These are phyloP conservation scores for Theonella swinhoei DNA, from an alignment of 37 sponge, comb jelly and placozoan genomes.

Conservation along the genomic window DNA sequence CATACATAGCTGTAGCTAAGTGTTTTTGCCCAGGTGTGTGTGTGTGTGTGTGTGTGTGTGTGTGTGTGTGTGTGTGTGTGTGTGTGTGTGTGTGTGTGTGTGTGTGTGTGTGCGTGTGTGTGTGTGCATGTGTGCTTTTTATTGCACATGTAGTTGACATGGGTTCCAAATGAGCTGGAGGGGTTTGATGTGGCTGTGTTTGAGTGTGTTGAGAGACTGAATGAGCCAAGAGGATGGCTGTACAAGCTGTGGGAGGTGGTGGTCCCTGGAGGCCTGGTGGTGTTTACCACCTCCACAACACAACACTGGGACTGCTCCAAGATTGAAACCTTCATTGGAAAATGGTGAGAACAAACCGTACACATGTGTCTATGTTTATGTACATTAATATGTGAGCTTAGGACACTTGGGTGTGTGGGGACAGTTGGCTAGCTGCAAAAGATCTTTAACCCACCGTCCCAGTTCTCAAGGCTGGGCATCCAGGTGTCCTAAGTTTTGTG, in stretches of 20 bases:
- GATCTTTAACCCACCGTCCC: too few relatives aligned
- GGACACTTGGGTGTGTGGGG: too few relatives aligned
- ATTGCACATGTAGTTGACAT: slow-evolving; percentile 61
- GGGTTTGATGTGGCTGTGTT: slow-evolving; percentile 59
- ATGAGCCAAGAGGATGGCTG: slow-evolving; percentile 74
- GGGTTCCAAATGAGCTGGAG: slow-evolving; percentile 82
- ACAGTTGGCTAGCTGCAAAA: too few relatives aligned
- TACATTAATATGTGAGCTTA: slow-evolving; percentile 30
- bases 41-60: background rate
- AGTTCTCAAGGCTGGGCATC: too few relatives aligned
- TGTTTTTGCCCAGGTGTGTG: background rate
- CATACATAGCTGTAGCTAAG: background rate
- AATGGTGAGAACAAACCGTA: slow-evolving; percentile 75
- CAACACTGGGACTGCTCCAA: slow-evolving; percentile 34
- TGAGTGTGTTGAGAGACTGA: slow-evolving; percentile 66
- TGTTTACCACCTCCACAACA: slow-evolving; percentile 36
- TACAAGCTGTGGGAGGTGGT: slow-evolving; percentile 78
- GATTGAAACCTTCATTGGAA: slow-evolving; percentile 38
- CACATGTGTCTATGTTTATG: too few relatives aligned
- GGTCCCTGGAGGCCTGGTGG: slow-evolving; percentile 31
- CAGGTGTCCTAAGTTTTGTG: too few relatives aligned
- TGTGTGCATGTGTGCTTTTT: background rate
- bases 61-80: slow-evolving; percentile 1
- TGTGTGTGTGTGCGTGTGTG: too few relatives aligned
- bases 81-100: background rate